Evolutionary conservation across 1,140 invertebrate genomes (phyloP).

Genomic region (Drosophila virilis): DNA sequence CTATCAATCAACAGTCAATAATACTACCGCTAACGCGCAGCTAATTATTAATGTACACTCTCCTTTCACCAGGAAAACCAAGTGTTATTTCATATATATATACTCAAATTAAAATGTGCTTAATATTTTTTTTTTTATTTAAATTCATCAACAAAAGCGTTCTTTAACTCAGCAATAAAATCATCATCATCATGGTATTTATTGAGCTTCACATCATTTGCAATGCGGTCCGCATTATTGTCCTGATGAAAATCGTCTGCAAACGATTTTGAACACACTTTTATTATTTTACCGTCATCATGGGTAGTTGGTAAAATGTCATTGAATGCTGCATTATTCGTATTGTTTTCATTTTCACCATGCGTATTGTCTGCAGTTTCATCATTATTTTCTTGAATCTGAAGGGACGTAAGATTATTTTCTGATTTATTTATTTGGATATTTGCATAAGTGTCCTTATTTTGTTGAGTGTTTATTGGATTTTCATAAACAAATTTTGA

Average conservation of each 20-base stretch:
- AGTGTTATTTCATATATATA: too few relatives aligned
- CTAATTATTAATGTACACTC: too few relatives aligned
- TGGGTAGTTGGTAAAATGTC: neutral
- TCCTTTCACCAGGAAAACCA: too few relatives aligned
- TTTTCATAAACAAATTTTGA: neutral
- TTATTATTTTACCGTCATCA: too few relatives aligned
- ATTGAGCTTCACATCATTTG: neutral
- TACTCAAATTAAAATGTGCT: neutral
- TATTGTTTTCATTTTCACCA: neutral
- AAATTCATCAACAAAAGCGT: constrained; percentile 52
- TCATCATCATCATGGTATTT: constrained; percentile 32
- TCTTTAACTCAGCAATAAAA: constrained; percentile 53
- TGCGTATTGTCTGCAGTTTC: neutral
- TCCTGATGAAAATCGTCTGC: neutral
- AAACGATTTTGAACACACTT: neutral
- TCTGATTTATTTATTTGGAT: neutral
- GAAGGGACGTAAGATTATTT: neutral
- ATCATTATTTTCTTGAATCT: neutral
- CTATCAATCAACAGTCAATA: too few relatives aligned
- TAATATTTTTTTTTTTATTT: constrained; percentile 41
- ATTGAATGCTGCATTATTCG: too few relatives aligned
- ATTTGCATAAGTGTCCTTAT: neutral
- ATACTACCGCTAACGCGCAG: too few relatives aligned
- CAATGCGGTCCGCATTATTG: neutral
- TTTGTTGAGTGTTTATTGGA: neutral